Conservation (phyloP, 2,113 vertebrate species). For the Hypomesus transpacificus region DNA sequence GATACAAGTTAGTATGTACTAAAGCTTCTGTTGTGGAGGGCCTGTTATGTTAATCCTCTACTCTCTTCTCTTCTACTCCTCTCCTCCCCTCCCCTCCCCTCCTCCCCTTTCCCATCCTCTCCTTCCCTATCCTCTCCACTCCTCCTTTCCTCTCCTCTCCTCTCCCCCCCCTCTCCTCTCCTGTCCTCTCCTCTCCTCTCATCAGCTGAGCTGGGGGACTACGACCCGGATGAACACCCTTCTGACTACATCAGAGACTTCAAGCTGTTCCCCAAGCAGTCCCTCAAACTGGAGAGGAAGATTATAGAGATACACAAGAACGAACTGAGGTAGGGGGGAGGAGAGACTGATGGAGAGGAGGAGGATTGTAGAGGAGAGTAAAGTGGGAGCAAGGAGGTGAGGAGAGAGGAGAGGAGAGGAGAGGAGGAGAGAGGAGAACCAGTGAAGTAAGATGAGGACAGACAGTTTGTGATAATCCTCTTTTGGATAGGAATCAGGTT, state of each 20-base stretch:
- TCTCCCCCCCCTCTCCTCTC: conserved; percentile 15
- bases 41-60: background rate
- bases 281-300: conserved; percentile 92
- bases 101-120: background rate
- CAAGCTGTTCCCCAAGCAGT: conserved; percentile 95
- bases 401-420: background rate
- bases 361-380: too few species aligned
- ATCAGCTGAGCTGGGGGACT: conserved; percentile 90
- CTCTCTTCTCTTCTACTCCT: background rate
- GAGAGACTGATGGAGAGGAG: too few species aligned
- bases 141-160: background rate
- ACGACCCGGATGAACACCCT: conserved; percentile 89
- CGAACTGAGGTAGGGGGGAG: conserved; percentile 78
- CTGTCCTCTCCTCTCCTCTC: conserved; percentile 38
- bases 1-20: too few species aligned
- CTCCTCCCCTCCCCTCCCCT: background rate
- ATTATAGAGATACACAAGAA: conserved; percentile 94
- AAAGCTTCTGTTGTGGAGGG: too few species aligned
- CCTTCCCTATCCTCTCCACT: background rate
- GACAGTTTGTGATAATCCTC: too few species aligned
- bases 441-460: background rate
- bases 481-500: too few species aligned
- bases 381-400: too few species aligned
- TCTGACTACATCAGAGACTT: conserved; percentile 93
- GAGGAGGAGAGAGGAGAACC: background rate